A percentile compares a stretch with the other conserved stretches of the same genome.
Evolutionary conservation across 2,797 vertebrate genomes (phyloP).

Genomic region (Cryptoprocta ferox): DNA sequence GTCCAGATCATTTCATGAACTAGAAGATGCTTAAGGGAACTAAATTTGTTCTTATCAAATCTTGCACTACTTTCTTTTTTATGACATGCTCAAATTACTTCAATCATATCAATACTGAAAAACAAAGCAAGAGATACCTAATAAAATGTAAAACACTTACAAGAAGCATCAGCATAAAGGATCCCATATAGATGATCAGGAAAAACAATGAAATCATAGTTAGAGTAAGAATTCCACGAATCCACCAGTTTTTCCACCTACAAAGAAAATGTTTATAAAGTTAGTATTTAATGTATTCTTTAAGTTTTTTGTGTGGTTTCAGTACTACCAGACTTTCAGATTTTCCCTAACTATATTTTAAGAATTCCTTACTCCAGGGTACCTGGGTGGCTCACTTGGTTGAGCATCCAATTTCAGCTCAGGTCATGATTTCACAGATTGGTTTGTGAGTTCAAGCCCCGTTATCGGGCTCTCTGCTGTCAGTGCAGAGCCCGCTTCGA

Average conservation of each 20-base stretch:
- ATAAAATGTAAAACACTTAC: slow-evolving; percentile 81
- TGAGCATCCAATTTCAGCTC: too few species aligned
- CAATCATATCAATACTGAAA: neutral
- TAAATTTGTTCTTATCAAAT: neutral
- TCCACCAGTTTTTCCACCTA: slow-evolving; percentile 99
- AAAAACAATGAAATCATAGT: slow-evolving; percentile 96
- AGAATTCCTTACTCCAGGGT: neutral
- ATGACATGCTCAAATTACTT: neutral
- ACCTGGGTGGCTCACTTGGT: too few species aligned
- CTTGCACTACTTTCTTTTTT: neutral
- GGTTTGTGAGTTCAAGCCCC: too few species aligned
- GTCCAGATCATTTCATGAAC: neutral
- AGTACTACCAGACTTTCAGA: neutral
- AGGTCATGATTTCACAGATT: too few species aligned
- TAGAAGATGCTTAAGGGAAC: neutral
- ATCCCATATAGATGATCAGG: slow-evolving; percentile 96
- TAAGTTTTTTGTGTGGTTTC: neutral
- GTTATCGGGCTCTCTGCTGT: too few species aligned
- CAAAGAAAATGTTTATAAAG: slow-evolving; percentile 58
- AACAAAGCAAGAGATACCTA: neutral
- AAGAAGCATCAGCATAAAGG: slow-evolving; percentile 93
- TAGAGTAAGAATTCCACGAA: slow-evolving; percentile 96
- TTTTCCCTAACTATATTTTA: neutral
- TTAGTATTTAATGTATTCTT: neutral
- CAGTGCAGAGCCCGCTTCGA: too few species aligned